Base-by-base conservation (phyloP, 2,888 invertebrate genomes). In the Lasius platythorax region DNA sequence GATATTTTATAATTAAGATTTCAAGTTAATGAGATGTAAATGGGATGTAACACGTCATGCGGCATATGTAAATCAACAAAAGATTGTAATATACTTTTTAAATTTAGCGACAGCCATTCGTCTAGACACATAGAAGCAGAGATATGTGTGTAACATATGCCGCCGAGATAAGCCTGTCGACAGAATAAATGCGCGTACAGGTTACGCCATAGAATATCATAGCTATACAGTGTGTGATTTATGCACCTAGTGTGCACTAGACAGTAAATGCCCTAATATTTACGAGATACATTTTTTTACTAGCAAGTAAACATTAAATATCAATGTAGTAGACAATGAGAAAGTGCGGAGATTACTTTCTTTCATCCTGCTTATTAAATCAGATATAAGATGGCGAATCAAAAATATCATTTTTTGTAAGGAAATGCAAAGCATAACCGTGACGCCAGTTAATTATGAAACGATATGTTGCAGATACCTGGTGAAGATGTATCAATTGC, bases 101-200 rank as follows among this genome's bases (percentile, higher is more conserved):
- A 78, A 78, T 72, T 72, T 63, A 79, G 79, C 72, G 72, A 63
- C 37, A 46, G 61, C 23, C 46, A 79, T 79, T 63, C 79, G 61
- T 79, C 61, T 46, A 11, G 37, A 33, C 70, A n/a, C 46, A 46
- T 37, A 37, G 33, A 61, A 79, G 30, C 18, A 18, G 46, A 79
- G 61, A 79, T 70, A 79, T 72, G 61, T 46, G 33, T 63, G 61
- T 46, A 78, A 79, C 23, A 58, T 79, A 79, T 72, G 23, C 18
- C 28, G 15, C 23, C n/a, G 18, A 61, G 79, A 79, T 79, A 79
- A 79, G 61, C 23, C 73, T 61, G 79, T 37, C 73, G 61, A 37
- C 61, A 33, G 46, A 79, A 79, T 46, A 50, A 79, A 72, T 70
- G 79, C 18, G 61, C 46, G 79, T 37, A 46, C 33, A 79, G 46